Percentiles rank a stretch among this genome's conserved stretches.
Evolutionary conservation across 2,113 vertebrate genomes (phyloP).

Genomic region (Cariama cristata): DNA sequence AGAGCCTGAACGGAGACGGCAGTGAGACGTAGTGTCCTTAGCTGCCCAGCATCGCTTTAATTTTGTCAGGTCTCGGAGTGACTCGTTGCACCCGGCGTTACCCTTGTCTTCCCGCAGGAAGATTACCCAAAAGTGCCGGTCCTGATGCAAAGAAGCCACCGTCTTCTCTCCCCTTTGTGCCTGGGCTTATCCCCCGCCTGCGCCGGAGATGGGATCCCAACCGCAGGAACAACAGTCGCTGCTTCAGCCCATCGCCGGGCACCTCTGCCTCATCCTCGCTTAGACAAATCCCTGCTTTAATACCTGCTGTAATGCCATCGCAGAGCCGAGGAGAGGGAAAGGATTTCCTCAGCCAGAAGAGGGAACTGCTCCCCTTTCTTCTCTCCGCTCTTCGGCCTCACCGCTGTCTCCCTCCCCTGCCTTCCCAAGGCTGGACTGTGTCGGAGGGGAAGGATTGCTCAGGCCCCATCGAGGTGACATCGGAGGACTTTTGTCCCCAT

Average conservation of each 20-base stretch:
- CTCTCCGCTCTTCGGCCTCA: neutral
- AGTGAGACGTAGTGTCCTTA: neutral
- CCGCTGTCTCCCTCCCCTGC: neutral
- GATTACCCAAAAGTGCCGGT: neutral
- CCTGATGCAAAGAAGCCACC: fast-evolving
- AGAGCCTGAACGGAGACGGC: neutral
- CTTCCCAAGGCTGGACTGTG: neutral
- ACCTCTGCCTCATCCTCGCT: neutral
- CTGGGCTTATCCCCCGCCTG: fast-evolving
- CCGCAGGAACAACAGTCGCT: neutral
- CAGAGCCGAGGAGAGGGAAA: neutral
- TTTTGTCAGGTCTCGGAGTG: neutral
- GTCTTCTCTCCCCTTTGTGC: too few species aligned
- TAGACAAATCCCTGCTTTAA: neutral
- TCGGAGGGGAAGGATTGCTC: neutral
- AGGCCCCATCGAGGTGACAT: neutral
- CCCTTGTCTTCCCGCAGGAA: neutral
- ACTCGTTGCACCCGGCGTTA: fast-evolving
- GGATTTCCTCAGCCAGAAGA: neutral
- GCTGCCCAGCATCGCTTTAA: neutral
- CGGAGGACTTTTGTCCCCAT: neutral
- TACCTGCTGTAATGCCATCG: neutral
- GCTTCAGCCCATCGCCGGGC: fast-evolving
- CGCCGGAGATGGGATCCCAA: fast-evolving
- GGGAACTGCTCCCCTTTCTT: neutral